Base-by-base conservation (phyloP, 2,113 vertebrate species). In the Forbesichthys agassizii region DNA sequence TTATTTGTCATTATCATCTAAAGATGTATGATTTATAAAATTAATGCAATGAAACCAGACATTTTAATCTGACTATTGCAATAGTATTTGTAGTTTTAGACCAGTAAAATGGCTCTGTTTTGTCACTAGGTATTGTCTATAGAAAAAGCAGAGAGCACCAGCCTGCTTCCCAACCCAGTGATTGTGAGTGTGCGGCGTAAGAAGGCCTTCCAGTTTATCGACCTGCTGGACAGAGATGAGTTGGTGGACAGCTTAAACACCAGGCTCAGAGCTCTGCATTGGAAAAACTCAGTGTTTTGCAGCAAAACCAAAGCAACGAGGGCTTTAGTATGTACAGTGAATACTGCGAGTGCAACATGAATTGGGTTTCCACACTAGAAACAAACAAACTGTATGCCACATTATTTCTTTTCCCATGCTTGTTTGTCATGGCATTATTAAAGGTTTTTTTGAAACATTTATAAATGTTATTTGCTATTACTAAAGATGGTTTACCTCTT, bases 201-300 rank as follows among this genome's bases (percentile, higher is more conserved):
- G 84, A 94, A 87, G 49, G 98, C 96, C 9, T 99, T 99, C 88
- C 98, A 99, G 92, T 94, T 99, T 78, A 98, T 98, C 18, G 95
- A 98, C 75, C 92, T 99, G 75, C 88, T 86, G 78, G 92, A 94
- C 61, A 79, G 96, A 9, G 95, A 98, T 1, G 80, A 73, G 77
- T 84, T 98, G 87, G 94, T 97, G 75, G 93, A 95, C 66, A 90
- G 78, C 27, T 86, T 98, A 56, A 93, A 91, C 16, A 53, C 65
- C 62, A 85, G 94, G 20, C 91, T 96, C 12, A 78, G 92, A 56
- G 78, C 85, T n/a, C 86, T 95, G 68, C 90, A 90, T 72, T 88
- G 88, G 88, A 92, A 79, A 56, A 75, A 69, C 46, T 86, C 88
- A 36, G 49, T 89, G 78, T 89, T 90, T n/a, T 77, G 82, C 20